Base-by-base conservation (phyloP, 1,140 invertebrate species). In the Hesperophylax magnus region DNA sequence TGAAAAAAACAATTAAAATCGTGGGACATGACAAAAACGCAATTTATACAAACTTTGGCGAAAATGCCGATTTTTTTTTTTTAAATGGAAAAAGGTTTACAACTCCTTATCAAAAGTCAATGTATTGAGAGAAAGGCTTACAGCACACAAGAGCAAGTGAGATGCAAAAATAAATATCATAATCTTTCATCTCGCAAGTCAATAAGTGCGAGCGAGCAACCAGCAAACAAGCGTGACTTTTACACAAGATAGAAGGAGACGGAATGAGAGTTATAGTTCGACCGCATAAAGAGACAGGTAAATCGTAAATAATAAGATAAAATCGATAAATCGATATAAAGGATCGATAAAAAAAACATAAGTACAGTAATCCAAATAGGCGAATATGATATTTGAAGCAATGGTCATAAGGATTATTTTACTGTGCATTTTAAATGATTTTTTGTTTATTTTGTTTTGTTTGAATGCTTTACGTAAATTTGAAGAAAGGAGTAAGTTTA, bases 281-380 rank as follows among this genome's bases (percentile, higher is more conserved):
- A 17, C 67, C 47, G 9, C 18, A 52, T 20, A 52, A 24, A 18
- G 9, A 71, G 39, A 52, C 67, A 52, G 34, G 67, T 71, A 17
- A 52, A 71, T 71, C 67, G 67, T 71, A 71, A 71, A 71, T 39
- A 71, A 71, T 53, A 52, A 71, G 67, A 71, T 71, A 47, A n/a
- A 47, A 71, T 71, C 67, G 67, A 71, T 71, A 71, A 71, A 71
- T 71, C 67, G 67, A 71, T 71, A 52, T 27, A 67, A 67, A 47
- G 3, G 18, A 14, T 14, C 58, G 58, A 24, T 20, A 20, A 61
- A 61, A n/a, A 61, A 61, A 61, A 8, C 58, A 14, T 20, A 61
- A 61, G 2, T 61, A 20, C 7, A 8, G 24, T 9, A 61, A 20
- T 24, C 9, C 3, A 61, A 1, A 14, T 14, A 14, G 14, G 39